A percentile compares a stretch with the other conserved stretches of the same genome.
Evolutionary conservation across 2,797 vertebrate genomes (phyloP).

Genomic region (Heliangelus exortis): DNA sequence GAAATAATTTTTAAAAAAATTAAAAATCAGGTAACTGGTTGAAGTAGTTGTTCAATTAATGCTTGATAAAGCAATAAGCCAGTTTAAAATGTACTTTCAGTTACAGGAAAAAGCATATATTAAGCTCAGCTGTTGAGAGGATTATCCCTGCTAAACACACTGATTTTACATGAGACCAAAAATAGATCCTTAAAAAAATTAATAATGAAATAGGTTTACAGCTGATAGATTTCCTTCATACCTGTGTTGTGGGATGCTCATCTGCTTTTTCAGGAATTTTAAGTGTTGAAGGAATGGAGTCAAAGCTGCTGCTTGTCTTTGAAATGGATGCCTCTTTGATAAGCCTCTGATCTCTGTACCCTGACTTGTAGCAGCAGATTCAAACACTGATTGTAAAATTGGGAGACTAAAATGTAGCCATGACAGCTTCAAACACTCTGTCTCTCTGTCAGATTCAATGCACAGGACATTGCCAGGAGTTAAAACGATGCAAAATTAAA

Average conservation of each 20-base stretch:
- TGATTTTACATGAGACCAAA: slow-evolving; percentile 49
- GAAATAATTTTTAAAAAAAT: background rate
- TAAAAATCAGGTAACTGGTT: background rate
- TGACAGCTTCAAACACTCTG: slow-evolving; percentile 56
- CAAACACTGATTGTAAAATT: slow-evolving; percentile 70
- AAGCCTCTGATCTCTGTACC: slow-evolving; percentile 68
- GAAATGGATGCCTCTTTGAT: slow-evolving; percentile 71
- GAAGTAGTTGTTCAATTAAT: slow-evolving; percentile 47
- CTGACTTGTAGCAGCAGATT: slow-evolving; percentile 68
- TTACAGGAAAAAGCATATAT: slow-evolving; percentile 21
- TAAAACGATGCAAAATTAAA: slow-evolving; percentile 71
- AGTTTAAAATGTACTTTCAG: slow-evolving; percentile 7
- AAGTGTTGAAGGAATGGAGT: slow-evolving; percentile 62
- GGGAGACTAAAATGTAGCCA: slow-evolving; percentile 66
- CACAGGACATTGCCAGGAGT: slow-evolving; percentile 67
- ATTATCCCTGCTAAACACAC: slow-evolving; percentile 61
- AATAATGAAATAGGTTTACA: slow-evolving; percentile 38
- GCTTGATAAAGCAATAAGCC: slow-evolving; percentile 21
- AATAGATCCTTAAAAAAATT: slow-evolving; percentile 54
- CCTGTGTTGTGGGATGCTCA: slow-evolving; percentile 50
- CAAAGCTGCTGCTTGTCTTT: slow-evolving; percentile 70
- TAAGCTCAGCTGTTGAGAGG: slow-evolving; percentile 66
- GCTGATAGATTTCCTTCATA: slow-evolving; percentile 26
- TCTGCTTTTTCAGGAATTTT: slow-evolving; percentile 65
- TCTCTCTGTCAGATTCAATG: slow-evolving; percentile 67